phyloP scores from a whole-genome alignment of 2,888 invertebrate species.

The Gymnosoma rotundatum region DNA sequence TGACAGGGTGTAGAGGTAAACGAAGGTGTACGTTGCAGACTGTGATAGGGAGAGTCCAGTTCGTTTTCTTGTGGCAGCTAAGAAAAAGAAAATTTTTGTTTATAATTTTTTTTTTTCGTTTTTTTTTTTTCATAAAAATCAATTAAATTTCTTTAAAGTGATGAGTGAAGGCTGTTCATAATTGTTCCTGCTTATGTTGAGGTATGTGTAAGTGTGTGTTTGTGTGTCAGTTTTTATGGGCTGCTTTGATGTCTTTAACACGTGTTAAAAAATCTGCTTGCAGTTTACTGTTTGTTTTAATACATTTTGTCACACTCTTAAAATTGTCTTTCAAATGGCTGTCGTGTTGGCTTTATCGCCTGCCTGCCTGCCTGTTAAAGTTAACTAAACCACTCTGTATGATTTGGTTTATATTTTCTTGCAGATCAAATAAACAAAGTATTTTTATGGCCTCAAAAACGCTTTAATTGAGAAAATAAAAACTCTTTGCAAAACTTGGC shows the following conservation, averaged over 20 bases:
- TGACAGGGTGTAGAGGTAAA: conserved; percentile 60
- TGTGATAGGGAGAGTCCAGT: conserved; percentile 63
- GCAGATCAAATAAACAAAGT: conserved; percentile 60
- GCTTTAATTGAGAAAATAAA: conserved; percentile 22
- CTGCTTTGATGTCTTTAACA: conserved; percentile 66
- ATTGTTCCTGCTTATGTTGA: conserved; percentile 7
- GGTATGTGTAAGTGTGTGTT: neutral
- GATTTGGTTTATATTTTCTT: neutral
- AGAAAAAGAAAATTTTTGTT: conserved; percentile 10
- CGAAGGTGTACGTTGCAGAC: conserved; percentile 60
- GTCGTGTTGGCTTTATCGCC: conserved; percentile 15
- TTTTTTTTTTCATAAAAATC: conserved; percentile 17
- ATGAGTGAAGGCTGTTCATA: conserved; percentile 53
- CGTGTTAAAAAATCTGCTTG: conserved; percentile 61
- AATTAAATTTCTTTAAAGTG: conserved; percentile 50
- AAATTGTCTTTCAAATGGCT: conserved; percentile 22
- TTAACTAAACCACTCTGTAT: neutral
- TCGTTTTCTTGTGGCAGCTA: conserved; percentile 80
- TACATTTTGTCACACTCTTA: conserved; percentile 67
- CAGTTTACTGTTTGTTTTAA: conserved; percentile 57
- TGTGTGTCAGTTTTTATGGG: neutral
- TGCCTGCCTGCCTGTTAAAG: conserved; percentile 16
- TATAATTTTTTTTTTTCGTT: neutral
- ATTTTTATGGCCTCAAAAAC: conserved; percentile 50
- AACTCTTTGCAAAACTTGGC: conserved; percentile 25